A percentile compares a stretch with the other conserved stretches of the same genome.
These are phyloP conservation scores for Temnopleurus reevesii DNA, from an alignment of 53 echinoderm and acorn worm species.

Conservation along the genomic window DNA sequence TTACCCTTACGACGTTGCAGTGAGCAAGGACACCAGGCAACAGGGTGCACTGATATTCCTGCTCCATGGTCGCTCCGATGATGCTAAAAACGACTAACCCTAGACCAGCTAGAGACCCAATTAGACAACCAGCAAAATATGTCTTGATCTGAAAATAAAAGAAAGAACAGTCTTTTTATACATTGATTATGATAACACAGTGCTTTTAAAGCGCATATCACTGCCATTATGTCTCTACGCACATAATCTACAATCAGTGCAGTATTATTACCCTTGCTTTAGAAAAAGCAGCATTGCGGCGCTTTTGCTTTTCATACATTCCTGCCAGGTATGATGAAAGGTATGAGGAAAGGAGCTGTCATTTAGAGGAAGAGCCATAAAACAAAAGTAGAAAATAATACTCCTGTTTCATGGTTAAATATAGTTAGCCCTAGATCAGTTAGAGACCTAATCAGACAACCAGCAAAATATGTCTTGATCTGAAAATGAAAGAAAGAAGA, in stretches of 20 bases:
- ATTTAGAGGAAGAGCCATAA: no score
- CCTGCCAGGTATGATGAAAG: no score
- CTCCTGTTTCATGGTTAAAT: no score
- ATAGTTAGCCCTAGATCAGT: constrained; percentile 7
- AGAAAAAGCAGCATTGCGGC: no score
- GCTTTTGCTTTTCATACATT: no score
- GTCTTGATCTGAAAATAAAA: constrained; percentile 14
- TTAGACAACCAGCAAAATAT: constrained; percentile 44
- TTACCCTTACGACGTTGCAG: constrained; percentile 38
- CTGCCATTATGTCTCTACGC: no score
- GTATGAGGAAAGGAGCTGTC: no score
- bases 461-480: constrained; percentile 40
- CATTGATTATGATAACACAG: no score
- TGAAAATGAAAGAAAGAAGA: background rate
- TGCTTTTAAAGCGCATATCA: no score
- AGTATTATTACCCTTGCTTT: no score
- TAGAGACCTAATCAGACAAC: constrained; percentile 26
- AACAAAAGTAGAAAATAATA: no score
- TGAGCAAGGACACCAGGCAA: background rate
- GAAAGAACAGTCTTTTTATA: background rate
- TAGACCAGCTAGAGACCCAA: constrained; percentile 12
- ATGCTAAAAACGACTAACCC: constrained; percentile 42
- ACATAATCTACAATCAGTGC: no score
- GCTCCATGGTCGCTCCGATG: constrained; percentile 12
- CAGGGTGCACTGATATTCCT: constrained; percentile 15